These are phyloP conservation scores for Drosophila prosaltans DNA, from an alignment of 1,140 invertebrate species.

Conservation along the genomic window DNA sequence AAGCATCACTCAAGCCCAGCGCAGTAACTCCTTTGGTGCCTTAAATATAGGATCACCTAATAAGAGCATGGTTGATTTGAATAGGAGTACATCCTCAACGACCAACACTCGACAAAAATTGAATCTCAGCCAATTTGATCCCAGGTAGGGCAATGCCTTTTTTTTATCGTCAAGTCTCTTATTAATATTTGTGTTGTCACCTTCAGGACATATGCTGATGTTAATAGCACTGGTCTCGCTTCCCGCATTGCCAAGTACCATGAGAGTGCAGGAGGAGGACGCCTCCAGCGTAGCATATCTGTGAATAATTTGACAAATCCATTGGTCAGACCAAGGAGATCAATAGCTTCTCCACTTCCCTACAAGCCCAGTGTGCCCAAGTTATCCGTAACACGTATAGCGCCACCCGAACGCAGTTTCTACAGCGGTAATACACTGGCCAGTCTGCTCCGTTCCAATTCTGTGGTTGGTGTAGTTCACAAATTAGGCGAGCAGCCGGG, in stretches of 20 bases:
- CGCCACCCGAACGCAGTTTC: slow-evolving; percentile 75
- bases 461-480: slow-evolving; percentile 56
- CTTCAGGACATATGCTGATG: slow-evolving; percentile 79
- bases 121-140: slow-evolving; percentile 74
- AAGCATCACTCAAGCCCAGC: neutral
- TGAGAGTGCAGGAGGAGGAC: slow-evolving; percentile 41
- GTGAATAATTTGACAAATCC: slow-evolving; percentile 73
- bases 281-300: slow-evolving; percentile 71
- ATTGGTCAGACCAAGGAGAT: slow-evolving; percentile 69
- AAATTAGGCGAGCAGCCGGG: slow-evolving; percentile 69
- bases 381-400: slow-evolving; percentile 79
- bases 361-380: slow-evolving; percentile 65
- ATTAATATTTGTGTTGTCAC: neutral
- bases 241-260: slow-evolving; percentile 83
- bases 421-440: slow-evolving; percentile 72
- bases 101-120: slow-evolving; percentile 53
- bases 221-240: slow-evolving; percentile 83
- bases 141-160: slow-evolving; percentile 45
- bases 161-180: no score
- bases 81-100: slow-evolving; percentile 27
- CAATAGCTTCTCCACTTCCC: slow-evolving; percentile 60
- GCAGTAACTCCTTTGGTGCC: slow-evolving; percentile 15
- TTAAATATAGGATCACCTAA: slow-evolving; percentile 23
- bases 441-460: slow-evolving; percentile 74
- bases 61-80: slow-evolving; percentile 19